phyloP scores from a whole-genome alignment of 1,140 invertebrate species.

The Nebria ingens region DNA sequence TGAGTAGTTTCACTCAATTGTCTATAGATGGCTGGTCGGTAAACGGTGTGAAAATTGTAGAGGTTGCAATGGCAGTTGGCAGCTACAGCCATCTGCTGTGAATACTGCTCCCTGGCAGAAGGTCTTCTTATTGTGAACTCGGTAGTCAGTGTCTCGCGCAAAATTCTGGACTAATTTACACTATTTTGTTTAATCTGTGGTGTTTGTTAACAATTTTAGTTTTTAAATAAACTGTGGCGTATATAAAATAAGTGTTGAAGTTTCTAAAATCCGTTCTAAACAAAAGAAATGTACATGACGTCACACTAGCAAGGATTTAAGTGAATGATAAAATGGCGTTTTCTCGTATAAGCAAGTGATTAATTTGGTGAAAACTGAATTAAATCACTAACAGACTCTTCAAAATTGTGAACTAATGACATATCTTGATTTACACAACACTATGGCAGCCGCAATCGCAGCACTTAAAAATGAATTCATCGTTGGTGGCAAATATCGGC shows the following conservation, averaged over 20 bases:
- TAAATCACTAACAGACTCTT: constrained; percentile 22
- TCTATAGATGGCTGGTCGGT: too few species aligned
- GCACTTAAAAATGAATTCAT: constrained; percentile 35
- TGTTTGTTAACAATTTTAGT: neutral
- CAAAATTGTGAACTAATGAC: constrained; percentile 17
- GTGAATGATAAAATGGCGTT: constrained; percentile 33
- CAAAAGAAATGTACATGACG: constrained; percentile 6
- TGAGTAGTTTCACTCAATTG: too few species aligned
- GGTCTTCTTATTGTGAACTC: constrained; percentile 1
- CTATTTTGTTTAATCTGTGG: neutral
- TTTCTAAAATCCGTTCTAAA: neutral
- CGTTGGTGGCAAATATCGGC: constrained; percentile 85
- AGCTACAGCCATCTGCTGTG: constrained; percentile 1
- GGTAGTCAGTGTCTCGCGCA: neutral
- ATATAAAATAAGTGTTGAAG: neutral
- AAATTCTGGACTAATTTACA: neutral
- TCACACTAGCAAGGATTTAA: constrained; percentile 26
- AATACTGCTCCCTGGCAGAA: neutral
- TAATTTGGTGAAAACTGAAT: constrained; percentile 29
- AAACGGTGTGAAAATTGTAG: too few species aligned
- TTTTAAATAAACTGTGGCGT: neutral
- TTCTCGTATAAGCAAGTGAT: constrained; percentile 32
- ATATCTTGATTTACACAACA: neutral
- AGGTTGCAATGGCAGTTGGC: too few species aligned
- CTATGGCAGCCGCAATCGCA: neutral